A percentile compares a stretch with the other conserved stretches of the same genome.
phyloP scores from a whole-genome alignment of 2,888 invertebrate species.

The Amblyteles armatorius region DNA sequence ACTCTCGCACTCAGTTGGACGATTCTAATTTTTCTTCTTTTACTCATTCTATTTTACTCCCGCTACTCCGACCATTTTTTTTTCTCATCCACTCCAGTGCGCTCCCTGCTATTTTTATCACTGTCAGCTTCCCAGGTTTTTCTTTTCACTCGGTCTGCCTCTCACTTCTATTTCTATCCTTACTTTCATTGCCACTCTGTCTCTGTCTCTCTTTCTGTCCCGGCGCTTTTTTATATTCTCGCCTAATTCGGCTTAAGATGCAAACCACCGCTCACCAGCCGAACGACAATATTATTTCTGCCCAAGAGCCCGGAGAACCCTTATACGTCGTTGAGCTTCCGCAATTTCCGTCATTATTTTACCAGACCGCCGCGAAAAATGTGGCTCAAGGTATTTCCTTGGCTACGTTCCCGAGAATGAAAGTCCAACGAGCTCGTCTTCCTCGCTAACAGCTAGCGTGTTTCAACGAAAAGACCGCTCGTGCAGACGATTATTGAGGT shows the following conservation, averaged over 20 bases:
- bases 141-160: slow-evolving; percentile 36
- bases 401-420: slow-evolving; percentile 30
- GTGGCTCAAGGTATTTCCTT: slow-evolving; percentile 27
- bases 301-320: slow-evolving; percentile 57
- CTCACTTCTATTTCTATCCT: slow-evolving; percentile 26
- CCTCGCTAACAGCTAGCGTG: slow-evolving; percentile 7
- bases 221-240: slow-evolving; percentile 46
- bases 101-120: slow-evolving; percentile 22
- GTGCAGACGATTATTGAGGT: background rate
- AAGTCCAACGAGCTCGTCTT: slow-evolving; percentile 12
- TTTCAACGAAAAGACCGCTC: slow-evolving; percentile 3
- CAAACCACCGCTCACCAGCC: slow-evolving; percentile 62
- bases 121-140: slow-evolving; percentile 12
- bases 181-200: slow-evolving; percentile 35
- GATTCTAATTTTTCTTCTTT: slow-evolving; percentile 56
- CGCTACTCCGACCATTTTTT: slow-evolving; percentile 27
- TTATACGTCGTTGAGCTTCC: slow-evolving; percentile 21
- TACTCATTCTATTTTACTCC: slow-evolving; percentile 35
- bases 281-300: slow-evolving; percentile 77
- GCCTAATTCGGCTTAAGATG: slow-evolving; percentile 66
- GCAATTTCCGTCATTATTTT: slow-evolving; percentile 40
- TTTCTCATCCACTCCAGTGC: slow-evolving; percentile 30
- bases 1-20: slow-evolving; percentile 15
- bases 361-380: slow-evolving; percentile 36
- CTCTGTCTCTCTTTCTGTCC: slow-evolving; percentile 8